Conservation (phyloP, 2,888 invertebrate species). For the Meganola albula region DNA sequence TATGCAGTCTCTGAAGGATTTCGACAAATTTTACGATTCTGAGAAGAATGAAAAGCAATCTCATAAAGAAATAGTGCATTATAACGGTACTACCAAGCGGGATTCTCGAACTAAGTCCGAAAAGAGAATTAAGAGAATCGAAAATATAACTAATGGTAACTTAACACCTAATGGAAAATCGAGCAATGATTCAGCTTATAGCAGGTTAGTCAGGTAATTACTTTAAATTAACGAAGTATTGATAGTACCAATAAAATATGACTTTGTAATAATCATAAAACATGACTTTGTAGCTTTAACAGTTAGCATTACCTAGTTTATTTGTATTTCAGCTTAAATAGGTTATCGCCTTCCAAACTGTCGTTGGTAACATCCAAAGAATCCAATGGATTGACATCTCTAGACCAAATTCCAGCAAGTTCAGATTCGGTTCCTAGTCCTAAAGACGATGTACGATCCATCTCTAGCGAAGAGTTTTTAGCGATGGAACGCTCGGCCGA, state of each 20-base stretch:
- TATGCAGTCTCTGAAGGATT: slow-evolving; percentile 72
- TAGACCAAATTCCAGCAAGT: slow-evolving; percentile 51
- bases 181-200: slow-evolving; percentile 87
- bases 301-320: slow-evolving; percentile 1
- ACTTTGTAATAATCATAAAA: too few relatives aligned
- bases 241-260: neutral
- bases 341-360: slow-evolving; percentile 68
- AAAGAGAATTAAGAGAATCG: slow-evolving; percentile 52
- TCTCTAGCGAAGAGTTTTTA: slow-evolving; percentile 68
- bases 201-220: slow-evolving; percentile 83
- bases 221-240: slow-evolving; percentile 11
- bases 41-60: slow-evolving; percentile 52
- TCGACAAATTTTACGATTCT: slow-evolving; percentile 67
- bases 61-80: slow-evolving; percentile 42
- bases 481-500: slow-evolving; percentile 72
- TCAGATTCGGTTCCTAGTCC: slow-evolving; percentile 58
- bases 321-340: slow-evolving; percentile 50
- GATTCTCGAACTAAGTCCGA: slow-evolving; percentile 48
- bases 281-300: too few relatives aligned
- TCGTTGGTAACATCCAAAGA: slow-evolving; percentile 64
- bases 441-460: slow-evolving; percentile 58
- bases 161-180: slow-evolving; percentile 57
- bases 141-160: slow-evolving; percentile 53
- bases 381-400: slow-evolving; percentile 43
- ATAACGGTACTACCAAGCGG: slow-evolving; percentile 50